Evolutionary conservation across 2,888 invertebrate species (phyloP), one percentile per base, ranked within the genome.

Genomic region (Agonopterix subpropinquella): DNA sequence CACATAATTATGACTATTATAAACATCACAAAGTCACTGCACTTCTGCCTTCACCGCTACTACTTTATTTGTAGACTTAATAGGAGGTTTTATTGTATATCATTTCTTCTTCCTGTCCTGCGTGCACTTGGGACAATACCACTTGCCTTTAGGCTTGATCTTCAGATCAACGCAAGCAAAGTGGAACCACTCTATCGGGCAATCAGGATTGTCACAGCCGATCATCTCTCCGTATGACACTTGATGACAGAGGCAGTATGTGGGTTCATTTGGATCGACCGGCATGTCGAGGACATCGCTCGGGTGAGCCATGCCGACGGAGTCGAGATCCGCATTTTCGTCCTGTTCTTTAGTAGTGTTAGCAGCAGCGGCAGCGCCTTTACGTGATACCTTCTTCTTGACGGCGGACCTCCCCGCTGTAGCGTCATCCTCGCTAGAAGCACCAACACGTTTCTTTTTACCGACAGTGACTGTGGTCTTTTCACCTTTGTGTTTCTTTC

Each of bases 201-300:
- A 89, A 62, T 95, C 95, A 46, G 93, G 93, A 81, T 98, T 98
- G 83, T 98, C 98, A 90, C 98, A 98, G 56, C 96, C 96, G 71
- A 98, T 97, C 98, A 98, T 98, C 89, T 98, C 96, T 49, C 98
- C 98, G 66, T 97, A 98, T 3, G 97, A 97, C 46, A 96, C 95
- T 91, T 99, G 98, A 80, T 98, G 98, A 72, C 99, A 99, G 41
- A 98, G 89, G 77, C 98, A 99, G 77, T 99, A 99, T 0, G 98
- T 98, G 0, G 99, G 99, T 76, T 99, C 99, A 73, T 99, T 99
- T 0, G 99, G 99, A 89, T 99, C 96, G 0, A 96, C 96, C 0
- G 96, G 96, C 96, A 96, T 96, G 61, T 96, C 96, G 39, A 96
- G 84, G 9, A 96, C 96, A 73, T 96, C 98, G 57, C 97, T 96